phyloP scores from a whole-genome alignment of 2,113 vertebrate genomes.

The Stegostoma tigrinum region DNA sequence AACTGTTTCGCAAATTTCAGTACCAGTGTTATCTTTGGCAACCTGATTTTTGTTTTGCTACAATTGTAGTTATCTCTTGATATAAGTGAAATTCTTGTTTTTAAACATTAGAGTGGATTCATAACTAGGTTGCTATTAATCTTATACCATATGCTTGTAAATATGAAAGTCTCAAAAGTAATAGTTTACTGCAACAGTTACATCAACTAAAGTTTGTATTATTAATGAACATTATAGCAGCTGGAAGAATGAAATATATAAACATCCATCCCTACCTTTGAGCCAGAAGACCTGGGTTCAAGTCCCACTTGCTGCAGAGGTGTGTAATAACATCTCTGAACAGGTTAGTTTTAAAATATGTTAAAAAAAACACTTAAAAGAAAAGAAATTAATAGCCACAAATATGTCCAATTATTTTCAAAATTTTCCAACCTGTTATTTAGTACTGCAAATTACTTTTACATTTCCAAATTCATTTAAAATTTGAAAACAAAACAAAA shows the following conservation, averaged over 20 bases:
- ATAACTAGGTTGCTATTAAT: neutral
- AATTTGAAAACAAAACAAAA: neutral
- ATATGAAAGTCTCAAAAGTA: neutral
- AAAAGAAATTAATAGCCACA: too few relatives aligned
- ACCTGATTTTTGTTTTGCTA: neutral
- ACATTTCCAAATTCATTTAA: neutral
- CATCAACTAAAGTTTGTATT: neutral
- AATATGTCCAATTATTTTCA: neutral
- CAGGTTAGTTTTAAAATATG: too few relatives aligned
- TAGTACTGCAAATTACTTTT: neutral
- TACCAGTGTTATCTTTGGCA: neutral
- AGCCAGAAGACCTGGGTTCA: too few relatives aligned
- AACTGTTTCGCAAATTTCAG: neutral
- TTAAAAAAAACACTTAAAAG: too few relatives aligned
- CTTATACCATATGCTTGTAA: neutral
- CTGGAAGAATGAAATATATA: neutral
- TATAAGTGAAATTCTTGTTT: neutral
- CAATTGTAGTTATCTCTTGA: neutral
- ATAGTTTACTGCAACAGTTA: neutral
- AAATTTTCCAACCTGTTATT: neutral
- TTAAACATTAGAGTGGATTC: neutral
- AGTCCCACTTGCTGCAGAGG: too few relatives aligned
- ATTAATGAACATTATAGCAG: neutral
- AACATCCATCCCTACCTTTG: neutral
- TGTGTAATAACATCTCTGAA: too few relatives aligned